Conservation (phyloP, 2,113 vertebrate genomes). For the Acrocephalus arundinaceus region DNA sequence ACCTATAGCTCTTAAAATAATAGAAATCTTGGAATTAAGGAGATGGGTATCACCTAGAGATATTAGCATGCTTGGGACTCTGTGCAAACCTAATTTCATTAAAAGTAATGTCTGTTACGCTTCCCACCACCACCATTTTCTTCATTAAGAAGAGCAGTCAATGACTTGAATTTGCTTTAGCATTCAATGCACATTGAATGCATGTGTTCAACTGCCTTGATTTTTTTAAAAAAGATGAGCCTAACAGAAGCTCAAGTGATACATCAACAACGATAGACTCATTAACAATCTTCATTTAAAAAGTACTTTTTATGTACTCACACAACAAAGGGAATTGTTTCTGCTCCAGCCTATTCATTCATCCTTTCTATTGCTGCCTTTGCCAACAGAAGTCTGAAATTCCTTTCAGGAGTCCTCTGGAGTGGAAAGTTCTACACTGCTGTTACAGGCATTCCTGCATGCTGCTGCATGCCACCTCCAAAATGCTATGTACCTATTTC, state of each 20-base stretch:
- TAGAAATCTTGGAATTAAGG: background rate
- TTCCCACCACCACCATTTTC: background rate
- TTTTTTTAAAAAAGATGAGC: background rate
- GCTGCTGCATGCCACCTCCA: background rate
- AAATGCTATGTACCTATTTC: background rate
- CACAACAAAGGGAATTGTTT: background rate
- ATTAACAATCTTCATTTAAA: background rate
- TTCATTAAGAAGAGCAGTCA: background rate
- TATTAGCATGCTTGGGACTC: background rate
- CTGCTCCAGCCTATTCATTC: background rate
- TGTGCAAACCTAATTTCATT: background rate
- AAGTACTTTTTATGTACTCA: background rate
- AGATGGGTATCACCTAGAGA: background rate
- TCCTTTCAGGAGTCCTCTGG: background rate
- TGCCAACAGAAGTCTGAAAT: background rate
- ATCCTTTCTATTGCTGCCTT: background rate
- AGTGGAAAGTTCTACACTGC: background rate
- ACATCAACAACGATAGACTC: background rate
- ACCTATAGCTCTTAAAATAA: background rate
- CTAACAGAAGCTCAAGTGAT: background rate
- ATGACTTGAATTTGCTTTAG: background rate
- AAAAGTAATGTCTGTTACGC: background rate
- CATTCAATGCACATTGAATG: background rate
- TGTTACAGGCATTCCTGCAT: background rate
- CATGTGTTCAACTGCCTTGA: background rate